phyloP scores from a whole-genome alignment of 1,140 invertebrate species.

The Bilobella aurantiaca region DNA sequence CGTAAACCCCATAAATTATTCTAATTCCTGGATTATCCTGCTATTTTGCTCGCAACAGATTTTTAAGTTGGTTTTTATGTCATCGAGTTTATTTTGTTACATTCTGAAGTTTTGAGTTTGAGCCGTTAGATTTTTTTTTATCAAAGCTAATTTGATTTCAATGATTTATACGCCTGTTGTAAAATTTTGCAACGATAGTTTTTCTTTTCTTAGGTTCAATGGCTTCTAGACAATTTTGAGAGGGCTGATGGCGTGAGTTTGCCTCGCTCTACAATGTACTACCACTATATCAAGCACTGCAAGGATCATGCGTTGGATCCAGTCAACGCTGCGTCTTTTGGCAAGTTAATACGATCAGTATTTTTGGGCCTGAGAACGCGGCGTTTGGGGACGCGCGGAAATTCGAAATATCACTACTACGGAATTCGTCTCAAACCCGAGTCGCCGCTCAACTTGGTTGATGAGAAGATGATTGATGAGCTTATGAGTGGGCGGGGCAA shows the following conservation, averaged over 20 bases:
- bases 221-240: slow-evolving; percentile 25
- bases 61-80: neutral
- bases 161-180: too few relatives aligned
- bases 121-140: neutral
- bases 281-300: slow-evolving; percentile 23
- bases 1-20: too few relatives aligned
- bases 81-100: neutral
- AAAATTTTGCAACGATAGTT: too few relatives aligned
- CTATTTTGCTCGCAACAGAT: neutral
- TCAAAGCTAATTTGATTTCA: too few relatives aligned
- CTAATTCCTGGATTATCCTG: neutral
- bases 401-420: slow-evolving; percentile 26
- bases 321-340: slow-evolving; percentile 25
- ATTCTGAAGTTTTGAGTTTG: neutral
- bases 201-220: slow-evolving; percentile 12
- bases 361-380: slow-evolving; percentile 26
- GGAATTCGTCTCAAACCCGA: slow-evolving; percentile 22
- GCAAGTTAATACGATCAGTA: slow-evolving; percentile 23
- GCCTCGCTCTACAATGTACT: slow-evolving; percentile 17
- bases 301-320: slow-evolving; percentile 18
- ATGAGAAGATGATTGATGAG: slow-evolving; percentile 7
- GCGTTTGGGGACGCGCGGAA: slow-evolving; percentile 20
- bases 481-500: neutral
- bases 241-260: slow-evolving; percentile 14
- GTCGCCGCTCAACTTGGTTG: slow-evolving; percentile 9